Base-by-base conservation (phyloP, 30 jellyfish, hydroid and myxozoan species). In the Nemopilema nomurai region DNA sequence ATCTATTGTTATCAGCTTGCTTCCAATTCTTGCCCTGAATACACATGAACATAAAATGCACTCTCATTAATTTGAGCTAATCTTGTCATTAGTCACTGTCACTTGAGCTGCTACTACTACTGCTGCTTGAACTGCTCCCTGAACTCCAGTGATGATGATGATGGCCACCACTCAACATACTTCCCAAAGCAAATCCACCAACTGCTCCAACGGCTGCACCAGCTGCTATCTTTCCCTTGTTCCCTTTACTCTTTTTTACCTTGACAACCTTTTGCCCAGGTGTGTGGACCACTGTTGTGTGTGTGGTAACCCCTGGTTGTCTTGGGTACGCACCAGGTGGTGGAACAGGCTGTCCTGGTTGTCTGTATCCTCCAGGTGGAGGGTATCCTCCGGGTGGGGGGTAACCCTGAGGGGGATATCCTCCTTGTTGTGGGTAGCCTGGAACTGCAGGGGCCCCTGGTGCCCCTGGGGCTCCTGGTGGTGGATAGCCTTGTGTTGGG, bases 201-300 rank as follows among this genome's bases (percentile, higher is more conserved):
- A 84, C 93, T 32, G 87, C 93, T 27, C 93, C 93, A 17, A 84
- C 93, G 4, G 93, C 93, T 1, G 83, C 93, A 1, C 87, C 93
- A 0, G 93, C 93, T 0, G 93, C 93, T 0, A 84, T 84, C 28
- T 84, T 84, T 21, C 93, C 93, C n/a, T 84, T 84, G 83, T 74
- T 84, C 3, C 87, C 84, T 75, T 84, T 84, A 82, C 62, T 76
- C 74, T 79, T 79, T 27, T 80, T 49, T 51, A 62, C 74, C n/a
- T 70, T 62, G 1, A 52, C 92, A 18, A 62, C 91, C 28, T 51
- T 29, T 19, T 75, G 78, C 30, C 91, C 91, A 18, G 80, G 80
- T 1, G 86, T 71, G 1, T 83, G 91, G n/a, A 84, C 93, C 22
- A 84, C 83, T 1, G 93, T 84, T 27, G 93, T 84, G 51, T 84